Base-by-base conservation (phyloP, 2,888 invertebrate genomes). In the Stenotaenia linearis region DNA sequence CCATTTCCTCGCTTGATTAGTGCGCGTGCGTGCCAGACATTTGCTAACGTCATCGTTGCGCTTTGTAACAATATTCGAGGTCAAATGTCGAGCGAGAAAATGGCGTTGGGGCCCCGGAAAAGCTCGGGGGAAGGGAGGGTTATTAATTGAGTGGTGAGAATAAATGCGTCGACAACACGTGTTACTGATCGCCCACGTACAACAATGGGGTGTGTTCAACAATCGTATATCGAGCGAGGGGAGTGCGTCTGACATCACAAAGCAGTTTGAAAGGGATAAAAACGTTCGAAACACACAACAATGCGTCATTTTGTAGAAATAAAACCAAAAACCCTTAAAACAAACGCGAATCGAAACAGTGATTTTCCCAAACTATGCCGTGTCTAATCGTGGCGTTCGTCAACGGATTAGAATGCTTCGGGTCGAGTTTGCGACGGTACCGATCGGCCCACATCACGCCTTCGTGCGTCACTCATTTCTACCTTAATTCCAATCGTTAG, bases 141-240 rank as follows among this genome's bases (percentile, higher is more conserved):
- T 69, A 69, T 69, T 69, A 69, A 69, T 69, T 69, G 69, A 69
- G 25, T 69, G 69, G 69, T 69, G 69, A 69, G 69, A 69, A 69
- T 69, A n/a, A 69, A 69, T 12, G 69, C 69, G 69, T 69, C 69
- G 23, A 69, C 10, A 69, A 69, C 69, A 69, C 69, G 69, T 69
- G 69, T 69, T 69, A 69, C 28, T 69, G 69, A 69, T 69, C 69
- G 69, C 69, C 69, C 69, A 69, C 25, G 28, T n/a, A 69, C 69
- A 69, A 69, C 69, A 69, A 69, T 69, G n/a, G 56, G 69, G 69
- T 69, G 69, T 69, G 69, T 69, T 69, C 69, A 69, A 69, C 69
- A 69, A 69, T 69, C 69, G 69, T 69, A 69, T 69, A 69, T 69
- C 69, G 69, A 69, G 25, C 69, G 69, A 23, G 25, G 69, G 6